phyloP scores from a whole-genome alignment of 2,888 invertebrate species.

The Leptinotarsa haldemani region DNA sequence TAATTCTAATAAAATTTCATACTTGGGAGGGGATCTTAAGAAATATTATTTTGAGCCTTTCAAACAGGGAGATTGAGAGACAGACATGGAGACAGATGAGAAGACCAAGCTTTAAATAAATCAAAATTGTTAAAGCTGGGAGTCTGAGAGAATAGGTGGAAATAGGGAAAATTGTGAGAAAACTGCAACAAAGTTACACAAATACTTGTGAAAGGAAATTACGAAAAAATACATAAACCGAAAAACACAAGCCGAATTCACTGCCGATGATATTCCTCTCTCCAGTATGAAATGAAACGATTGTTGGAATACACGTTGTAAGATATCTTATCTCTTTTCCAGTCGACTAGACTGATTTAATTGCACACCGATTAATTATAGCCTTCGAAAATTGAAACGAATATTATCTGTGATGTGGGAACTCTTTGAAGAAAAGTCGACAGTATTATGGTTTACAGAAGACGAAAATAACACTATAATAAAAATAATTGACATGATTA shows the following conservation, averaged over 20 bases:
- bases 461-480: background rate
- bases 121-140: too few relatives aligned
- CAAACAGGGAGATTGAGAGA: too few relatives aligned
- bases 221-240: background rate
- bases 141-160: too few relatives aligned
- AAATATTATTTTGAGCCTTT: too few relatives aligned
- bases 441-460: background rate
- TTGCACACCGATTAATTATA: background rate
- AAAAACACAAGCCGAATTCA: background rate
- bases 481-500: background rate
- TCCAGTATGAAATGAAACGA: background rate
- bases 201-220: too few relatives aligned
- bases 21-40: too few relatives aligned
- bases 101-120: too few relatives aligned
- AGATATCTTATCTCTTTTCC: background rate
- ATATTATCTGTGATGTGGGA: background rate
- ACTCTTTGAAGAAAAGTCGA: constrained; percentile 4
- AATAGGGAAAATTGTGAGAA: too few relatives aligned
- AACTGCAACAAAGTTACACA: too few relatives aligned
- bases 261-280: background rate
- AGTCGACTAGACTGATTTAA: constrained; percentile 4
- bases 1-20: too few relatives aligned
- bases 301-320: background rate
- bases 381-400: background rate
- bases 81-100: too few relatives aligned